Conservation (phyloP, 1,140 invertebrate species). For the Maconellicoccus hirsutus region DNA sequence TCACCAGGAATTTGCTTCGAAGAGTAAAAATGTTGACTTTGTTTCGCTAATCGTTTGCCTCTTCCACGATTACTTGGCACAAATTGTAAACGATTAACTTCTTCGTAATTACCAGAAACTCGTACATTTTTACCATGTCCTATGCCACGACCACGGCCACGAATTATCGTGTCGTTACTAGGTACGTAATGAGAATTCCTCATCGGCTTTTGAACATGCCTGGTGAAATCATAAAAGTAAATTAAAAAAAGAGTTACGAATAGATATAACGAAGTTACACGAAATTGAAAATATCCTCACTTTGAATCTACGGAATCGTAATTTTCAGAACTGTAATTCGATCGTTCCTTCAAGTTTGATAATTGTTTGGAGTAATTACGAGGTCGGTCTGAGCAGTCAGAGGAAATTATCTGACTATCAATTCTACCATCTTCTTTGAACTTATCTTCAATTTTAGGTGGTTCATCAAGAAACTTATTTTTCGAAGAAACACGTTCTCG, state of each 20-base stretch:
- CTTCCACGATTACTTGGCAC: not conserved
- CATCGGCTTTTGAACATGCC: slow-evolving; percentile 27
- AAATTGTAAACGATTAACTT: not conserved
- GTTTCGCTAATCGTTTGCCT: not conserved
- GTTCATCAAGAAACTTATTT: not conserved
- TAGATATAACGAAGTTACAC: too few species aligned
- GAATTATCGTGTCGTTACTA: not conserved
- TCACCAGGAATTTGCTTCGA: not conserved
- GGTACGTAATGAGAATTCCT: not conserved
- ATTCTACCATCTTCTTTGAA: not conserved
- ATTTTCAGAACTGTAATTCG: not conserved
- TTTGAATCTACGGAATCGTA: not conserved
- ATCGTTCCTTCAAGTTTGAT: not conserved
- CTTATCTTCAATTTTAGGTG: not conserved
- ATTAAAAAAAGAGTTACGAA: too few species aligned
- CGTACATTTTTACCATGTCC: not conserved
- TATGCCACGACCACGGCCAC: not conserved
- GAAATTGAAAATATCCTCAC: not conserved
- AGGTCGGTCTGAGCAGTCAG: not conserved
- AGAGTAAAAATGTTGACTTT: not conserved
- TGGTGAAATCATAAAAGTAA: slow-evolving; percentile 15
- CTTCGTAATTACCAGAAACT: not conserved
- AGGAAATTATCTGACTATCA: not conserved
- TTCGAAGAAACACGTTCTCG: not conserved
- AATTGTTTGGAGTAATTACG: not conserved